Evolutionary conservation across 1,140 invertebrate species (phyloP).

Genomic region (Augochlora pura): DNA sequence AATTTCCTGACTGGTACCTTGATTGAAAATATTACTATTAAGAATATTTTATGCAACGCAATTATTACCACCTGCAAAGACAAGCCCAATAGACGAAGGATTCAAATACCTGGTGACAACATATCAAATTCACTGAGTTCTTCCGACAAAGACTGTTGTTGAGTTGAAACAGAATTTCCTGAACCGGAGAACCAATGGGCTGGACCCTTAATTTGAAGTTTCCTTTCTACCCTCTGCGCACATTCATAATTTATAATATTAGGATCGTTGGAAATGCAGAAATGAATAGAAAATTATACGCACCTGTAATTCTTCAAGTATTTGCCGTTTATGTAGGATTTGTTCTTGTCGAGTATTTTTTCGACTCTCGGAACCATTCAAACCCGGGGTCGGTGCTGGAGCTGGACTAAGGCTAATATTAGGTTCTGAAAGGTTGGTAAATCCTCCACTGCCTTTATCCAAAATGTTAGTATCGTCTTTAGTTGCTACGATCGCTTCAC

Average conservation of each 20-base stretch:
- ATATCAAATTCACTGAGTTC: constrained; percentile 68
- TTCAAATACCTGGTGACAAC: constrained; percentile 72
- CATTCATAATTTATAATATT: background rate
- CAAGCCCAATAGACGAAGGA: constrained; percentile 67
- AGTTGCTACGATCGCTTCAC: constrained; percentile 66
- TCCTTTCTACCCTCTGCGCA: constrained; percentile 85
- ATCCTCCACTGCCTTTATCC: constrained; percentile 76
- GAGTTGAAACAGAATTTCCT: constrained; percentile 51
- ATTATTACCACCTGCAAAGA: background rate
- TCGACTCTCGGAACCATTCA: constrained; percentile 66
- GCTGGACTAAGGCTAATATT: constrained; percentile 74
- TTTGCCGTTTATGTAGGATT: constrained; percentile 87
- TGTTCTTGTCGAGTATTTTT: constrained; percentile 83
- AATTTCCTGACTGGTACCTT: constrained; percentile 69
- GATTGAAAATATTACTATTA: constrained; percentile 51
- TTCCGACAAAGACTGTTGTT: constrained; percentile 60
- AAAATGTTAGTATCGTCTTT: constrained; percentile 78
- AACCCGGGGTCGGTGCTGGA: constrained; percentile 55
- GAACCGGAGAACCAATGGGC: constrained; percentile 77
- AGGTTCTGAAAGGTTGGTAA: constrained; percentile 73
- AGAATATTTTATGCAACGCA: constrained; percentile 1
- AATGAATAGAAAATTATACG: constrained; percentile 39
- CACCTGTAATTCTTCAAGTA: constrained; percentile 89
- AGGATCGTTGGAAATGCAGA: too few species aligned
- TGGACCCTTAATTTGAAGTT: constrained; percentile 85